phyloP scores from a whole-genome alignment of 2,113 vertebrate species.

The Callopanchax toddi region DNA sequence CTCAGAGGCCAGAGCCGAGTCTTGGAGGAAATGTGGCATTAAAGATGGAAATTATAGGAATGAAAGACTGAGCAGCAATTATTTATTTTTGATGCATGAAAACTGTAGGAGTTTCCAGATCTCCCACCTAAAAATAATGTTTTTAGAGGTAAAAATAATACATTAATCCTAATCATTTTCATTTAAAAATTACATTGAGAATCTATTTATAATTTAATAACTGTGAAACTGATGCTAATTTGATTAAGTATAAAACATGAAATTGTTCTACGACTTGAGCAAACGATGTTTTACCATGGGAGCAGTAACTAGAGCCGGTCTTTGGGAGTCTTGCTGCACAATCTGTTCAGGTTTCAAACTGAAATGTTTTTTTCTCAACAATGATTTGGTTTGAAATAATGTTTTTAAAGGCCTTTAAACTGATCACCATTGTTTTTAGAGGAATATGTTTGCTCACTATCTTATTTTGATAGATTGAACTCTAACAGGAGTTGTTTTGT shows the following conservation, averaged over 20 bases:
- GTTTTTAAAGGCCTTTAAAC: background rate
- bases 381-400: conserved; percentile 14
- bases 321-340: conserved; percentile 60
- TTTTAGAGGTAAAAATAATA: background rate
- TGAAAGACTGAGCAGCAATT: conserved; percentile 9
- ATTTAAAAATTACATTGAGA: background rate
- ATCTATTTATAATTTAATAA: conserved; percentile 3
- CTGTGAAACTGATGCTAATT: background rate
- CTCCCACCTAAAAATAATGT: background rate
- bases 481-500: background rate
- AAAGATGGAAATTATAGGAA: conserved; percentile 38
- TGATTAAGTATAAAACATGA: background rate
- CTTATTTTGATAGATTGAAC: background rate
- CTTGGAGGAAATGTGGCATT: conserved; percentile 32
- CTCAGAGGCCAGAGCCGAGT: conserved; percentile 36
- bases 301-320: conserved; percentile 3
- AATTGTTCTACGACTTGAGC: background rate
- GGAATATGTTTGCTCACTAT: background rate
- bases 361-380: conserved; percentile 27
- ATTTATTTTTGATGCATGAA: conserved; percentile 12
- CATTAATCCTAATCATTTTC: background rate
- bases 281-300: conserved; percentile 9
- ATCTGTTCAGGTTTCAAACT: conserved; percentile 26
- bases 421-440: conserved; percentile 15
- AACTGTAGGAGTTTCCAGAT: conserved; percentile 6